phyloP scores from a whole-genome alignment of 1,140 invertebrate species.

The Ylistrum balloti region DNA sequence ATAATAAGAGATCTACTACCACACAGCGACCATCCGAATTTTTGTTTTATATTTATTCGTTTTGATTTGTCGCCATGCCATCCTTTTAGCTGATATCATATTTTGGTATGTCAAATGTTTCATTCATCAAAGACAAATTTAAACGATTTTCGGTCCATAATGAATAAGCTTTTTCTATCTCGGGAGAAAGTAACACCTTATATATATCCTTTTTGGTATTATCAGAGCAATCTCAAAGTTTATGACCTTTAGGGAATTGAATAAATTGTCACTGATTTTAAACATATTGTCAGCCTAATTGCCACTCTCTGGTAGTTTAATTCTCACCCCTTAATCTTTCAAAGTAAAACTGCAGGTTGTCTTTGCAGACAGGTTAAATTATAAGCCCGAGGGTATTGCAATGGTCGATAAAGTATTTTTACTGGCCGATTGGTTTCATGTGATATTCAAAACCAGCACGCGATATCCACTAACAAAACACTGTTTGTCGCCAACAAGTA shows the following conservation, averaged over 20 bases:
- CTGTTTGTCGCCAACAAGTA: neutral
- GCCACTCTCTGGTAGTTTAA: neutral
- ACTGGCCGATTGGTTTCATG: neutral
- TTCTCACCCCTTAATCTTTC: neutral
- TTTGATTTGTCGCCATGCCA: too few species aligned
- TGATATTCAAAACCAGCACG: neutral
- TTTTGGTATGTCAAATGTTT: too few species aligned
- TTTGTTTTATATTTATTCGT: too few species aligned
- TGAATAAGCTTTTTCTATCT: too few species aligned
- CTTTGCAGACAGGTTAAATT: neutral
- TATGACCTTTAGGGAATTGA: neutral
- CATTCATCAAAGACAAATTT: too few species aligned
- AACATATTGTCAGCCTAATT: neutral
- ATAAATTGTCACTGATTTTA: neutral
- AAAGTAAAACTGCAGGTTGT: neutral
- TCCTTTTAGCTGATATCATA: too few species aligned
- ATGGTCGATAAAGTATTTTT: neutral
- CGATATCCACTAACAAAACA: constrained; percentile 16
- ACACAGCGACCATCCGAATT: too few species aligned
- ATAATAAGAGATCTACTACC: too few species aligned
- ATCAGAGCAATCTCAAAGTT: neutral
- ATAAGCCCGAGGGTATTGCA: neutral
- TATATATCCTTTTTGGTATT: too few species aligned
- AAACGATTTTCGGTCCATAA: too few species aligned
- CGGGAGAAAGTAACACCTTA: too few species aligned